Base-by-base conservation (phyloP, 2,888 invertebrate species). In the Nebria brevicollis region DNA sequence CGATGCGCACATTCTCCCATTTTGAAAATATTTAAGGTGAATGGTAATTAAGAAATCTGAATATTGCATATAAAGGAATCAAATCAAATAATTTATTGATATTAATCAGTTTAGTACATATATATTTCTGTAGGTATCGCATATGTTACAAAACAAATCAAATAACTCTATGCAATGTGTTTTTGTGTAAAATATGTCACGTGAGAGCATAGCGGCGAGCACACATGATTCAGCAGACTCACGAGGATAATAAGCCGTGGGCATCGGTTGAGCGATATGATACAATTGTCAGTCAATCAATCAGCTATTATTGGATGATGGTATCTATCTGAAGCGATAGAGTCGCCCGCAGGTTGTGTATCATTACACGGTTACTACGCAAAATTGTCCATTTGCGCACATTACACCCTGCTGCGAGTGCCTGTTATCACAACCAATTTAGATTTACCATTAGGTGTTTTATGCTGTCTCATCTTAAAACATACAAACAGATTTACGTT, bases 201-300 rank as follows among this genome's bases (percentile, higher is more conserved):
- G 25, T 13, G 34, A 2, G 34, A 34, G 34, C 34, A 34, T 20
- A 20, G 20, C 20, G 20, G 20, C 20, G 20, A 20, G 20, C 34
- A 34, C 26, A 70, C 34, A 34, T 66, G 66, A 66, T 66, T 66
- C 25, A 25, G 76, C 66, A 41, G 66, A n/a, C 34, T 68, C 68
- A 42, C 42, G 66, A 68, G 66, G 66, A 68, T 68, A 68, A 20
- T 42, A 41, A 42, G 75, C 75, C 77, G 26, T 42, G 20, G 70
- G 70, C 70, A 70, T 25, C 41, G 65, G 41, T 66, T 15, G 43
- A 70, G 72, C 65, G 77, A 78, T 78, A 78, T 43, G 78, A 66
- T 73, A 74, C 78, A 78, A 78, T 78, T 78, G 78, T 78, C 78
- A 78, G 78, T 78, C 78, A 78, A 78, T 78, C 78, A 78, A 78